These are phyloP conservation scores for Psylliodes chrysocephalus DNA, from an alignment of 2,888 invertebrate species.

Conservation along the genomic window DNA sequence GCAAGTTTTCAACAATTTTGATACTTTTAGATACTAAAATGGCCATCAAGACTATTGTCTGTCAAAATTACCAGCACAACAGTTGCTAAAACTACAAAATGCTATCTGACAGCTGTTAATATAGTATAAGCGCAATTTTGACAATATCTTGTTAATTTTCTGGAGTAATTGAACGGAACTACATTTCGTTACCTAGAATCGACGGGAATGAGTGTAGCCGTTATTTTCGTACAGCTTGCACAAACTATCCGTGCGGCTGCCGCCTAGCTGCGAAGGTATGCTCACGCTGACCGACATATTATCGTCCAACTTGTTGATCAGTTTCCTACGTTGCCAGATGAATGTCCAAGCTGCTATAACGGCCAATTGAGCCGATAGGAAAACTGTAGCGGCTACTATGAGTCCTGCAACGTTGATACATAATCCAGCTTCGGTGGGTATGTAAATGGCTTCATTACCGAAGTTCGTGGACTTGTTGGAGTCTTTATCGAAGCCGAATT, in stretches of 20 bases:
- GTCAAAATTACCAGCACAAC: too few relatives aligned
- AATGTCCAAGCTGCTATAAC: conserved; percentile 90
- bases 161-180: conserved; percentile 12
- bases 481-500: conserved; percentile 84
- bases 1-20: too few relatives aligned
- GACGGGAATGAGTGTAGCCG: conserved; percentile 73
- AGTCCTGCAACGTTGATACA: conserved; percentile 85
- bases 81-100: too few relatives aligned
- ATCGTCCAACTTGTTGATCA: conserved; percentile 67
- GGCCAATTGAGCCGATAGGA: conserved; percentile 87
- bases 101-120: too few relatives aligned
- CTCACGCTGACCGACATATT: conserved; percentile 71
- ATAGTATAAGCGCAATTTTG: not conserved
- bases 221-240: conserved; percentile 85
- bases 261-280: conserved; percentile 72
- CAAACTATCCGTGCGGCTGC: conserved; percentile 76
- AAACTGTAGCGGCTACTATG: conserved; percentile 85
- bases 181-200: conserved; percentile 55
- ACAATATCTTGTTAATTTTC: not conserved
- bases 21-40: too few relatives aligned
- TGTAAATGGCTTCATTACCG: conserved; percentile 78
- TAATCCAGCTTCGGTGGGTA: conserved; percentile 71
- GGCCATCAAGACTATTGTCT: too few relatives aligned
- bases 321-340: conserved; percentile 83
- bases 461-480: conserved; percentile 64